Conservation (phyloP, 1,140 invertebrate genomes). For the Drosophila takahashii region DNA sequence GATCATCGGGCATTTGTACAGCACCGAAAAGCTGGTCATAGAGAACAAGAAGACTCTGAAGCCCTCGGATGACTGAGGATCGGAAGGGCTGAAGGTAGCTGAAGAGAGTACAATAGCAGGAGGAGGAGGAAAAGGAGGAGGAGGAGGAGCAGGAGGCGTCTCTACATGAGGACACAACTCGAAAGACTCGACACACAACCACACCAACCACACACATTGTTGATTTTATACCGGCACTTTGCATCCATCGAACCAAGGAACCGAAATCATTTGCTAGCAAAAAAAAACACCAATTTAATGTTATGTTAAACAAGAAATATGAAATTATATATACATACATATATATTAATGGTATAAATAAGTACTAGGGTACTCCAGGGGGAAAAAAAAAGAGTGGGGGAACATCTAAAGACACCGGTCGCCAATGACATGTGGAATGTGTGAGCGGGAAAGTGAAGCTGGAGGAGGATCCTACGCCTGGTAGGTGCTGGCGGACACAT, state of each 20-base stretch:
- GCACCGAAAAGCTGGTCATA: constrained; percentile 87
- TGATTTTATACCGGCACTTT: constrained; percentile 43
- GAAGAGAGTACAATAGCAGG: constrained; percentile 37
- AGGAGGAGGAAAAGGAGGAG: constrained; percentile 6
- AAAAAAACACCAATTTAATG: constrained; percentile 71
- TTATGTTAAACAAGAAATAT: constrained; percentile 58
- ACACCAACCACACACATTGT: constrained; percentile 35
- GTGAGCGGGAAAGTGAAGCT: constrained; percentile 2
- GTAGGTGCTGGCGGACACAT: constrained; percentile 98
- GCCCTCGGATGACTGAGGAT: constrained; percentile 61
- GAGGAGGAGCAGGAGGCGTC: constrained; percentile 9
- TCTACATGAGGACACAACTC: constrained; percentile 35
- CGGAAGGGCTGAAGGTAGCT: constrained; percentile 5
- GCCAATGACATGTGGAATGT: constrained; percentile 53
- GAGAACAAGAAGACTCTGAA: constrained; percentile 85
- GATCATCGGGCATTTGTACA: constrained; percentile 86
- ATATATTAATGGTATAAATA: constrained; percentile 58
- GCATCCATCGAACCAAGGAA: constrained; percentile 23
- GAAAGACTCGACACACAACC: constrained; percentile 51
- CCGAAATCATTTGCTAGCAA: constrained; percentile 39
- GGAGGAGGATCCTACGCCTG: constrained; percentile 88
- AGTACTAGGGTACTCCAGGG: constrained; percentile 57
- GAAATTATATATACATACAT: constrained; percentile 49
- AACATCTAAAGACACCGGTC: constrained; percentile 14
- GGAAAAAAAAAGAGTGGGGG: constrained; percentile 28